Percentiles rank a stretch among this genome's conserved stretches.
Evolutionary conservation across 1,140 invertebrate species (phyloP).

Genomic region (Panulirus ornatus): DNA sequence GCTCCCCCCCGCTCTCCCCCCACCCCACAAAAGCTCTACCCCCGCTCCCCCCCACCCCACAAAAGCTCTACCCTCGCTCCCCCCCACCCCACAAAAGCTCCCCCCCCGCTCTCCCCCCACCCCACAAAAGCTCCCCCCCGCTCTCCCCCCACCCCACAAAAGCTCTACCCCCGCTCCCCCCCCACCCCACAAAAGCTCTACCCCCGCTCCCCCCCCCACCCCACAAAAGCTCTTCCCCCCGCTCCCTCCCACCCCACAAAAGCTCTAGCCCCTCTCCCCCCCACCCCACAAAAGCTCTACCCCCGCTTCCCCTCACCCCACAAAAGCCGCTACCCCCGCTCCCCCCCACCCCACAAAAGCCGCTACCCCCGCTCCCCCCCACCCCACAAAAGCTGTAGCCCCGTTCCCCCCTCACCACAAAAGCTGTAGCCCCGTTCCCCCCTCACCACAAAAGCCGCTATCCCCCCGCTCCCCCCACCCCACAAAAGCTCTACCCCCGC

Average conservation of each 20-base stretch:
- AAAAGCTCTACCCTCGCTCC: not conserved
- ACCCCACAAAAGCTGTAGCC: too few relatives aligned
- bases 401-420: slow-evolving; percentile 5
- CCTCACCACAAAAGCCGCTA: not conserved
- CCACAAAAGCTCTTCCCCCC: not conserved
- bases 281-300: not conserved
- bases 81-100: not conserved
- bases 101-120: too few relatives aligned
- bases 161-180: too few relatives aligned
- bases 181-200: not conserved
- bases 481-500: not conserved
- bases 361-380: too few relatives aligned
- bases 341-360: too few relatives aligned
- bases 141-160: not conserved
- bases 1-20: not conserved
- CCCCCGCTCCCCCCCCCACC: not conserved
- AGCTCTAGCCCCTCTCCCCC: not conserved
- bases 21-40: not conserved
- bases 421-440: not conserved
- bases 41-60: not conserved
- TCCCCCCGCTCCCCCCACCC: not conserved
- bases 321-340: not conserved
- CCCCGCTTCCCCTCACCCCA: not conserved
- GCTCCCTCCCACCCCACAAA: not conserved
- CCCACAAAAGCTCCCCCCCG: not conserved